Evolutionary conservation across 1,140 invertebrate genomes (phyloP).

Genomic region (Drosophila ananassae): DNA sequence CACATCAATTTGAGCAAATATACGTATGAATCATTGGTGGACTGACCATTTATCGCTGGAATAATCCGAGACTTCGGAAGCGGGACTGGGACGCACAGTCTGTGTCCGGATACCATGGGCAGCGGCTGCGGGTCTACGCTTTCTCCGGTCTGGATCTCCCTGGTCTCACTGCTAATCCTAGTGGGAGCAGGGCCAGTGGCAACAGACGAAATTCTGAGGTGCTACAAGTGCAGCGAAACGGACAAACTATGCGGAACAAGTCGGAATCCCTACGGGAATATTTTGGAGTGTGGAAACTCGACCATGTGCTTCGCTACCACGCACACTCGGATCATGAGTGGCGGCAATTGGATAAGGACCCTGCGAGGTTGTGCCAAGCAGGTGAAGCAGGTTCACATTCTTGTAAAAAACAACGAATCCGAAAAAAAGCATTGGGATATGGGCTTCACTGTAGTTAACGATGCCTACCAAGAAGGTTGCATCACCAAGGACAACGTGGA

Average conservation of each 20-base stretch:
- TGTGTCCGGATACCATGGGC: slow-evolving; percentile 31
- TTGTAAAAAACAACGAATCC: background rate
- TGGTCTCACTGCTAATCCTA: background rate
- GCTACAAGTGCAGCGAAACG: slow-evolving; percentile 27
- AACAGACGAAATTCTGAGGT: slow-evolving; percentile 8
- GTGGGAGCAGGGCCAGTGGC: background rate
- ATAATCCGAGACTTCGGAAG: slow-evolving; percentile 18
- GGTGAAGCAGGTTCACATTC: background rate
- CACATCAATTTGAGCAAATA: slow-evolving; percentile 11
- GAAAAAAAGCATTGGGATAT: background rate
- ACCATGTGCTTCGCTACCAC: slow-evolving; percentile 47
- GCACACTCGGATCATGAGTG: background rate
- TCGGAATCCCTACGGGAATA: slow-evolving; percentile 3
- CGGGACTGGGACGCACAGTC: slow-evolving; percentile 4
- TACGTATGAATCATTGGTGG: slow-evolving; percentile 1
- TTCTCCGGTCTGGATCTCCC: slow-evolving; percentile 5
- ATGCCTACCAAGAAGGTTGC: slow-evolving; percentile 40
- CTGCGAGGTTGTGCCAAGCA: slow-evolving; percentile 44
- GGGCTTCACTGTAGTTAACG: background rate
- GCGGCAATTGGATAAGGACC: slow-evolving; percentile 8
- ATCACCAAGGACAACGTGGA: background rate
- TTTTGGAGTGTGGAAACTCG: slow-evolving; percentile 34
- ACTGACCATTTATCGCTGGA: slow-evolving; percentile 9
- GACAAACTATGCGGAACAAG: slow-evolving; percentile 20
- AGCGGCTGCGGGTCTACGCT: slow-evolving; percentile 29